Conservation (phyloP, 2,888 invertebrate species). For the Pachycephus smyrnensis region DNA sequence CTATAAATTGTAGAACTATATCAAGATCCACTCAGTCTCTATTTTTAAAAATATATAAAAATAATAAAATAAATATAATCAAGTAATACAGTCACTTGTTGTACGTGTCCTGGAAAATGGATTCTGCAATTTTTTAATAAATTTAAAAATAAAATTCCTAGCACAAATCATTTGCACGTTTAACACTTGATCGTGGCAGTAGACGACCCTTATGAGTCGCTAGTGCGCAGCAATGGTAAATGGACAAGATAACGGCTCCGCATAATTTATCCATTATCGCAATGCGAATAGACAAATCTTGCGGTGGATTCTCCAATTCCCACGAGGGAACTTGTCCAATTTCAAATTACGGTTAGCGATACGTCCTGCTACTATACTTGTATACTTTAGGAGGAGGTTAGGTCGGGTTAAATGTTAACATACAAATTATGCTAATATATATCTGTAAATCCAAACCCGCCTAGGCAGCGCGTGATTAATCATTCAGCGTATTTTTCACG, state of each 20-base stretch:
- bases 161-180: neutral
- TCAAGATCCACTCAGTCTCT: neutral
- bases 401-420: conserved; percentile 45
- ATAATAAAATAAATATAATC: neutral
- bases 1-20: conserved; percentile 8
- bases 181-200: neutral
- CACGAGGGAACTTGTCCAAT: conserved; percentile 32
- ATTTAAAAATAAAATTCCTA: neutral
- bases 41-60: too few species aligned
- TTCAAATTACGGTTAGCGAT: conserved; percentile 38
- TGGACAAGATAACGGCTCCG: conserved; percentile 7
- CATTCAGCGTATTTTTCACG: conserved; percentile 35
- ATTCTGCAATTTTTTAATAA: too few species aligned
- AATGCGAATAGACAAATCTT: conserved; percentile 21
- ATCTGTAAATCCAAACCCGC: neutral
- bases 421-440: conserved; percentile 55
- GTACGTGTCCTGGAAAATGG: neutral
- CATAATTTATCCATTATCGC: conserved; percentile 50
- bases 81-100: neutral
- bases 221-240: neutral
- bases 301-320: conserved; percentile 20
- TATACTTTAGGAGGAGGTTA: neutral
- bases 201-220: neutral
- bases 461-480: conserved; percentile 40
- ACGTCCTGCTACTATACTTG: neutral